Base-by-base conservation (phyloP, 2,888 invertebrate species). In the Macrosiphum euphorbiae region DNA sequence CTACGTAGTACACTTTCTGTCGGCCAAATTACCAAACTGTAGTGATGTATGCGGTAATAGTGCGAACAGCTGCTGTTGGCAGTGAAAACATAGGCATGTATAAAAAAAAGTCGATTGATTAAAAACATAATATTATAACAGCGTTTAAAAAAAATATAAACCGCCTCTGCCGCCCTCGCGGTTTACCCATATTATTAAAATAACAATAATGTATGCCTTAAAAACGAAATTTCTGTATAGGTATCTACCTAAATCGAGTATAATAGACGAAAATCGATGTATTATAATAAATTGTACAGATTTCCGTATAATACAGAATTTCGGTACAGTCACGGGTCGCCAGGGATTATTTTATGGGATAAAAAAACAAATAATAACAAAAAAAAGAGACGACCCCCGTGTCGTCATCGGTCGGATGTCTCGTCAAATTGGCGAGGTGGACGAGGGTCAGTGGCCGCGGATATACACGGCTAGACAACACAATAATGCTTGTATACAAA, bases 401-500 rank as follows among this genome's bases (percentile, higher is more conserved):
- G 58, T 92, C 92, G 50, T 47, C 35, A 20, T 20, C 35, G 78
- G 78, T 35, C 47, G 47, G 11, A 87, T 28, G 41, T 61, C 50
- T 61, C 87, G 92, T 92, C 78, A 92, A 78, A 88, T 67, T 11
- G 47, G 35, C 58, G 84, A 58, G 58, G 26, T 78, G 88, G 89
- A 93, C 93, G 93, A 84, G 89, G 93, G 93, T 92, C 92, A 88
- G 88, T 44, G 50, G 55, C 47, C 26, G 67, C 20, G 85, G 41
- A 85, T 89, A 35, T 47, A 47, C n/a, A 35, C 89, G 89, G 86
- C 94, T 94, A 94, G 94, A 94, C 94, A 90, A 94, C 90, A 90
- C 84, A 86, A 94, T 86, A 90, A 88, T 78, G 89, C 78, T 47
- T 94, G 44, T 89, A 86, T 90, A 90, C 93, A 78, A n/a, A 88